A percentile compares a stretch with the other conserved stretches of the same genome.
phyloP scores from a whole-genome alignment of 2,888 invertebrate species.

The Lepidonotus clava region DNA sequence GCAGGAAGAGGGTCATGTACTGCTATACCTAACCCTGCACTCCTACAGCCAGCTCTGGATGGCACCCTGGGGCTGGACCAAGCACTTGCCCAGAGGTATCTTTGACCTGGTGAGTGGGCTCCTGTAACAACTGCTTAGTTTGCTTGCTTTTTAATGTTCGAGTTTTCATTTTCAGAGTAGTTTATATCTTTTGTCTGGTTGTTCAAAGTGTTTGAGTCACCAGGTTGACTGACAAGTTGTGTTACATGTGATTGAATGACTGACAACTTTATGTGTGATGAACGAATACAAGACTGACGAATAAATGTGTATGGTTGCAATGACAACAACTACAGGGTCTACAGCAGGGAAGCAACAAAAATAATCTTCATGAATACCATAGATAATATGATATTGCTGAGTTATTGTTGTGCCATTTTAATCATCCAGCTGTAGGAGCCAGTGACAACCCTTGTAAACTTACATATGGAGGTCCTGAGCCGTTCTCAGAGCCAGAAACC shows the following conservation, averaged over 20 bases:
- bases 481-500: slow-evolving; percentile 38
- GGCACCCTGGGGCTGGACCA: slow-evolving; percentile 79
- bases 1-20: background rate
- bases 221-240: background rate
- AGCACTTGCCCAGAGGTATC: slow-evolving; percentile 67
- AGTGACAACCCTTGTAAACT: background rate
- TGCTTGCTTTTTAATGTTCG: background rate
- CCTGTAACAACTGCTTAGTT: background rate
- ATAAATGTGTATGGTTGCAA: background rate
- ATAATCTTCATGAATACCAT: too few relatives aligned
- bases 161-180: background rate
- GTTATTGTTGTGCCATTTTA: background rate
- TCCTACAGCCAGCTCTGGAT: slow-evolving; percentile 86
- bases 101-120: slow-evolving; percentile 66
- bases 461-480: background rate
- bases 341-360: too few relatives aligned
- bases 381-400: background rate
- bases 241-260: background rate
- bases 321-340: too few relatives aligned
- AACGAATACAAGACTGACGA: background rate
- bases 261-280: background rate
- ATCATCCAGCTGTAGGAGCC: slow-evolving; percentile 6
- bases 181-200: background rate
- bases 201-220: background rate
- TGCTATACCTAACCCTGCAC: slow-evolving; percentile 86